phyloP scores from a whole-genome alignment of 2,113 vertebrate species.

The Tragelaphus imberbis region DNA sequence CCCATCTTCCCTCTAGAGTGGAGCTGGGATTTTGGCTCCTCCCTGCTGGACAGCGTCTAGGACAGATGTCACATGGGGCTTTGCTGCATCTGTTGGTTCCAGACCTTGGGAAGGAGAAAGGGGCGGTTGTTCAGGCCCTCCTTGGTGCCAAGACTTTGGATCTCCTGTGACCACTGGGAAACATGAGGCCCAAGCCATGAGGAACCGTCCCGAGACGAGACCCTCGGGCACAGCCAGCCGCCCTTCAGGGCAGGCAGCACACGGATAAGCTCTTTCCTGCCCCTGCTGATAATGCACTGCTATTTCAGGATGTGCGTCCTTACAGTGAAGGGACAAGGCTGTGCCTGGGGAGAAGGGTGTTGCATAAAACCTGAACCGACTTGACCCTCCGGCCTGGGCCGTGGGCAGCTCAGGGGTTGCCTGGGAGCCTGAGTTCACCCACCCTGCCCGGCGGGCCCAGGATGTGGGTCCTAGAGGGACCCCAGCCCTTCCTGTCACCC shows the following conservation, averaged over 20 bases:
- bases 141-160: background rate
- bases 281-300: background rate
- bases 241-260: fast-evolving
- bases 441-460: background rate
- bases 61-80: background rate
- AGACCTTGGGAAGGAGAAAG: background rate
- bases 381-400: background rate
- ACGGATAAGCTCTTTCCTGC: background rate
- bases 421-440: background rate
- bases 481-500: background rate
- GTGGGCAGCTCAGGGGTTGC: fast-evolving
- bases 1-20: fast-evolving
- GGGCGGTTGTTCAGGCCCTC: background rate
- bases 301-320: background rate
- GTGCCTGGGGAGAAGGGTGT: background rate
- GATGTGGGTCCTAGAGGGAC: background rate
- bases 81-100: background rate
- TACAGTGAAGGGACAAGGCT: no score
- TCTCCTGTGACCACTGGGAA: background rate
- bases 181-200: background rate
- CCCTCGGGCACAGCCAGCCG: background rate
- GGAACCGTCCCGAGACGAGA: background rate
- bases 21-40: background rate
- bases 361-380: background rate
- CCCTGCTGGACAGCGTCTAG: background rate